A percentile compares a stretch with the other conserved stretches of the same genome.
Evolutionary conservation across 2,888 invertebrate species (phyloP).

Genomic region (Drosophila picticornis): DNA sequence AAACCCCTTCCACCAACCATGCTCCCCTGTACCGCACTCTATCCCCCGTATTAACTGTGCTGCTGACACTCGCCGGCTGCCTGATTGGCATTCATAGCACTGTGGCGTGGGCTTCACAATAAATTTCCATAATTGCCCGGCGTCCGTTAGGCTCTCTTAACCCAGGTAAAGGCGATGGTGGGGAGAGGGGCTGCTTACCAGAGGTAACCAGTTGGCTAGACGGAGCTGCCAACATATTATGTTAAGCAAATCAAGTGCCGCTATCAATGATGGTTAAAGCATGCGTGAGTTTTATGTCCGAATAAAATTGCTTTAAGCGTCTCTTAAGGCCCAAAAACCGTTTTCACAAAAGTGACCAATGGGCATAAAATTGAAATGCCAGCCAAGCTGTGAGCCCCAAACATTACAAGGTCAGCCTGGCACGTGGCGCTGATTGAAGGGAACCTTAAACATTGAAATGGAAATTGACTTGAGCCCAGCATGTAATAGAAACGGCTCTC

Average conservation of each 20-base stretch:
- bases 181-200: not conserved
- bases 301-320: constrained; percentile 57
- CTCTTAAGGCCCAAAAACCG: constrained; percentile 27
- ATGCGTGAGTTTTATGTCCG: constrained; percentile 62
- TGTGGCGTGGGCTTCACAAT: constrained; percentile 65
- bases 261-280: constrained; percentile 63
- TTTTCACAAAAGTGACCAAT: constrained; percentile 45
- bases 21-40: not conserved
- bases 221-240: constrained; percentile 34
- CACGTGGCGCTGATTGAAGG: constrained; percentile 50
- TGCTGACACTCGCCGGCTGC: constrained; percentile 35
- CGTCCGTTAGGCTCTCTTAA: constrained; percentile 61
- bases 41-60: constrained; percentile 7
- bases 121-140: constrained; percentile 77
- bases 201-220: not conserved
- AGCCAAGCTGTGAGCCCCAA: constrained; percentile 37
- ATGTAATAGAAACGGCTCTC: constrained; percentile 45
- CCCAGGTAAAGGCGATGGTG: constrained; percentile 18
- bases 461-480: constrained; percentile 42
- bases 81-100: constrained; percentile 71
- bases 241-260: constrained; percentile 66
- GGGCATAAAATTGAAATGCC: constrained; percentile 55
- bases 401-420: constrained; percentile 39
- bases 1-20: not conserved
- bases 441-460: constrained; percentile 39